Base-by-base conservation (phyloP, 2,888 invertebrate species). In the Idaea aversata region DNA sequence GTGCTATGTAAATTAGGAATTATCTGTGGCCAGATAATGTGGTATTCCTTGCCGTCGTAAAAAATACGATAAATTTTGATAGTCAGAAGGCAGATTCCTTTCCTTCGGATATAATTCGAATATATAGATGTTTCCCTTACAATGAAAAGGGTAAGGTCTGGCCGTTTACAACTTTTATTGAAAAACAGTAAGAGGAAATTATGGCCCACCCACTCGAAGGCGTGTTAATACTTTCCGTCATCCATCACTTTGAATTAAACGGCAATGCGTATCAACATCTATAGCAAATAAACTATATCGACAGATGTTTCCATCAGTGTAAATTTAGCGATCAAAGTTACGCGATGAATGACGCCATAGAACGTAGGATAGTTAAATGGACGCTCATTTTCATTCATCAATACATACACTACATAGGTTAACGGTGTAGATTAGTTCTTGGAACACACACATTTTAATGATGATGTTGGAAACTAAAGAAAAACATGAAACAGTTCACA, bases 231-330 rank as follows among this genome's bases (percentile, higher is more conserved):
- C 47, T 47, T 47, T 47, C 47, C 47, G 13, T 47, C 47, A 47
- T 47, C 47, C 47, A 47, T 47, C 47, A 47, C 47, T 47, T 47
- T 13, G 10, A 47, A 47, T 47, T 4, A 47, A 47, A 47, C 6
- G 47, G 47, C 47, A 47, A 7, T 47, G 10, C 47, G 47, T 47
- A 47, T 47, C 47, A 47, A 47, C 47, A 47, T 47, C 13, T 3
- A 47, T 47, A 47, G 47, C 47, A 47, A 47, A 47, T 47, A 47
- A 47, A 47, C 47, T 47, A 47, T 47, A 47, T 47, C 47, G 47
- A 47, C 47, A 47, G 47, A 47, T 47, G 47, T 47, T 7, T 47
- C 47, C 47, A 10, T 13, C 47, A 10, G 47, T 13, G 47, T 47
- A 47, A 47, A 47, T 47, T 47, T 47, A 47, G 47, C 13, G 47